Evolutionary conservation across 2,113 vertebrate genomes (phyloP).

Genomic region (Romanogobio albipinnatus): DNA sequence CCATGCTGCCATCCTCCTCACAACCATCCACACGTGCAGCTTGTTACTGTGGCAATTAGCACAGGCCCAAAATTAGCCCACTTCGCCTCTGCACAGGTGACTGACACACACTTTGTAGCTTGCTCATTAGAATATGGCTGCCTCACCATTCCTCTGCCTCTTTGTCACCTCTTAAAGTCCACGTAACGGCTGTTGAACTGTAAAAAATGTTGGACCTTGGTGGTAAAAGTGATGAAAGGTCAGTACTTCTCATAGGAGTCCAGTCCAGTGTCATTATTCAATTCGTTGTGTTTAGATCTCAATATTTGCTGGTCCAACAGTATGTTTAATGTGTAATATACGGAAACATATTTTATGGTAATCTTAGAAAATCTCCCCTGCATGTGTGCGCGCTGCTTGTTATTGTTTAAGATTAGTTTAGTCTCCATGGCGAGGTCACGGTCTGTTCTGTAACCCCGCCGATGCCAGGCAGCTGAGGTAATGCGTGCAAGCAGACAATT

Average conservation of each 20-base stretch:
- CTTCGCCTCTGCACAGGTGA: conserved; percentile 81
- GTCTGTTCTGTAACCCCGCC: conserved; percentile 75
- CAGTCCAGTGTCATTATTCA: background rate
- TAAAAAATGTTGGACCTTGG: conserved; percentile 11
- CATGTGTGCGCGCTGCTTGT: conserved; percentile 51
- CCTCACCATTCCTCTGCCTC: conserved; percentile 1
- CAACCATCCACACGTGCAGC: conserved; percentile 77
- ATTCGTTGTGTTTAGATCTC: background rate
- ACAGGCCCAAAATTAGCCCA: conserved; percentile 79
- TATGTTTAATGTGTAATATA: background rate
- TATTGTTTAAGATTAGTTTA: conserved; percentile 68
- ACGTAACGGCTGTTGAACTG: conserved; percentile 24
- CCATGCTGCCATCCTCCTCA: conserved; percentile 74
- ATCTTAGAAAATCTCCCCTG: background rate
- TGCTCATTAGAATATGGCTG: conserved; percentile 77
- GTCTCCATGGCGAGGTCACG: conserved; percentile 73
- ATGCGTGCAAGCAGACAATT: conserved; percentile 70
- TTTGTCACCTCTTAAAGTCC: conserved; percentile 66
- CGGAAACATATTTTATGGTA: background rate
- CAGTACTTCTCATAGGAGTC: background rate
- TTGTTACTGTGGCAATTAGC: conserved; percentile 83
- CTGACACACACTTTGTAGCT: conserved; percentile 78
- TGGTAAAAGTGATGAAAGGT: background rate
- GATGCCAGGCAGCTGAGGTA: conserved; percentile 80
- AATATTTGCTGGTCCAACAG: background rate